Evolutionary conservation across 2,797 vertebrate genomes (phyloP), one percentile per base, ranked within the genome.

Genomic region (Strix occidentalis): DNA sequence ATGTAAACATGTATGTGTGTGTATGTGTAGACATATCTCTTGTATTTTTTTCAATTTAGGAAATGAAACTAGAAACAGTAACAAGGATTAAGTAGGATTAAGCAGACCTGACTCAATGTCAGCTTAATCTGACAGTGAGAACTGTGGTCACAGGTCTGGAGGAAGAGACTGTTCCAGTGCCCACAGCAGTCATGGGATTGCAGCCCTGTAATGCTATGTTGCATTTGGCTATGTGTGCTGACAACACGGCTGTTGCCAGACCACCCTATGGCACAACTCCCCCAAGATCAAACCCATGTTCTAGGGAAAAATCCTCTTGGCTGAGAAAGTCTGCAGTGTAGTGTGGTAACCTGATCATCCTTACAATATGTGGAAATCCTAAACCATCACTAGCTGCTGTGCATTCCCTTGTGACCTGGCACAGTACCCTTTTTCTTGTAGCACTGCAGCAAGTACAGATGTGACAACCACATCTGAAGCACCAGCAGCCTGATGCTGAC

Each of bases 151-250:
- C 20, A 69, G 54, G 10, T 16, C 60, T 80, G 25, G 43, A 63
- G 4, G 6, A 29, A 83, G 23, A 84, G 9, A 43, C 6, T 2
- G 0, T 76, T 46, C 23, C 64, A 26, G 20, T 3, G 16, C 16
- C 41, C 18, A 33, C 0, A 0, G 33, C 6, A 41, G 24, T 35
- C 0, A 1, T 18, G 41, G 66, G 10, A 39, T 23, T 9, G 29
- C 54, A 61, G 54, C 43, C 23, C 68, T 61, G 58, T 12, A 46
- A 28, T 2, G 3, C 3, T 8, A 1, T 15, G 12, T 20, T 54
- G 28, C 28, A 15, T 58, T 85, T 43, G 18, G 9, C 35, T 58
- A 4, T 10, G 9, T 20, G 11, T 56, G 29, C 58, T 76, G 66
- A 51, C 65, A 87, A 28, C 19, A 35, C 0, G 7, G 43, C 23